Evolutionary conservation across 2,113 vertebrate species (phyloP).

Genomic region (Gasterosteus nipponicus): DNA sequence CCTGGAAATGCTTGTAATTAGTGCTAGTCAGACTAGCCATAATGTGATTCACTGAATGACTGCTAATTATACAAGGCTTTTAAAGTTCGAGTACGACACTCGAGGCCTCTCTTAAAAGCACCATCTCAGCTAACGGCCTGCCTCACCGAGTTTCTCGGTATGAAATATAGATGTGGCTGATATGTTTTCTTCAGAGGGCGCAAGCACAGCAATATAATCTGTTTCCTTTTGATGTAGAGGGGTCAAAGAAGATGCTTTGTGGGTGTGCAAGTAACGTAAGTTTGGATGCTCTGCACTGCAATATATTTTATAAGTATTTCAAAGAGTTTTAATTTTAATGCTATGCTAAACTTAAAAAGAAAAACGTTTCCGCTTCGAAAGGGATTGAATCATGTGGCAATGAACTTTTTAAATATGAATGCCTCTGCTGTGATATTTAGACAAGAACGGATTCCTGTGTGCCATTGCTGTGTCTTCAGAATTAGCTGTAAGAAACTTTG

Average conservation of each 20-base stretch:
- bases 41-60: slow-evolving; percentile 41
- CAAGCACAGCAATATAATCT: slow-evolving; percentile 7
- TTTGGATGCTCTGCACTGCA: slow-evolving; percentile 16
- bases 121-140: slow-evolving; percentile 29
- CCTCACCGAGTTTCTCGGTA: slow-evolving; percentile 33
- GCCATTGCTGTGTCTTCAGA: slow-evolving; percentile 15
- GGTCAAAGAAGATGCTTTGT: slow-evolving; percentile 37
- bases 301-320: slow-evolving; percentile 14
- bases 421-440: slow-evolving; percentile 56
- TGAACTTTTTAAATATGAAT: slow-evolving; percentile 64
- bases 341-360: slow-evolving; percentile 38
- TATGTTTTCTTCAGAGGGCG: slow-evolving; percentile 37
- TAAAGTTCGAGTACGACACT: slow-evolving; percentile 45
- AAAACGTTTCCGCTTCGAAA: slow-evolving; percentile 25
- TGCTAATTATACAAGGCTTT: slow-evolving; percentile 64
- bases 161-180: slow-evolving; percentile 58
- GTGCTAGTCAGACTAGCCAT: slow-evolving; percentile 26
- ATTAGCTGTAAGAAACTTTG: slow-evolving; percentile 35
- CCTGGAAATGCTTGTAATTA: slow-evolving; percentile 44
- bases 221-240: slow-evolving; percentile 33
- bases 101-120: slow-evolving; percentile 42
- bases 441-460: slow-evolving; percentile 46
- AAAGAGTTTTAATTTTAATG: slow-evolving; percentile 15
- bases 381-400: slow-evolving; percentile 23
- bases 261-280: slow-evolving; percentile 4